phyloP scores from a whole-genome alignment of 2,113 vertebrate species.

The Aphyosemion australe region DNA sequence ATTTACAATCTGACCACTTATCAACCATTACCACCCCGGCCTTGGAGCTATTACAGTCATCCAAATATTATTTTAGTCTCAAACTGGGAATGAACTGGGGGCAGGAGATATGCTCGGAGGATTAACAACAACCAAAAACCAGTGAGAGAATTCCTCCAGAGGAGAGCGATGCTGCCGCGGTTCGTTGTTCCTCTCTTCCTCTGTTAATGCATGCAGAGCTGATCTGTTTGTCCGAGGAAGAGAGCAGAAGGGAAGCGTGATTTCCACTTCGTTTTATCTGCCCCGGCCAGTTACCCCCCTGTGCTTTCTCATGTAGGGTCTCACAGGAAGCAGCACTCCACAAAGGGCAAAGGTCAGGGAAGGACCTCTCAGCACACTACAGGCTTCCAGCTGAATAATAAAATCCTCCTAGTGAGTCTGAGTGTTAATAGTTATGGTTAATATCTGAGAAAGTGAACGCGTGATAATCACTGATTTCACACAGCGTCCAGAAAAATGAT shows the following conservation, averaged over 20 bases:
- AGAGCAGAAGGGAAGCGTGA: slow-evolving; percentile 73
- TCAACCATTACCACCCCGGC: slow-evolving; percentile 49
- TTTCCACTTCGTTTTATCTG: slow-evolving; percentile 80
- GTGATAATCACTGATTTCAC: neutral
- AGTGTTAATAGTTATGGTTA: no score
- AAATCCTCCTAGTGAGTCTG: no score
- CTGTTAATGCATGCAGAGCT: slow-evolving; percentile 68
- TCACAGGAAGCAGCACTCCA: slow-evolving; percentile 76
- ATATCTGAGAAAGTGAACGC: no score
- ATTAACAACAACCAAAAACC: slow-evolving; percentile 22
- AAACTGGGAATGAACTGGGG: slow-evolving; percentile 41
- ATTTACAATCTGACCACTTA: slow-evolving; percentile 61
- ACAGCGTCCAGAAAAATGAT: neutral
- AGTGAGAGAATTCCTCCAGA: slow-evolving; percentile 16
- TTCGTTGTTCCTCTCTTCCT: slow-evolving; percentile 68
- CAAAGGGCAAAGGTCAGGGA: slow-evolving; percentile 72
- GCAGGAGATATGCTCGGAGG: slow-evolving; percentile 32
- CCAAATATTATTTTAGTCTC: slow-evolving; percentile 61
- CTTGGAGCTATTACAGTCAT: slow-evolving; percentile 55
- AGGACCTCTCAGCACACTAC: slow-evolving; percentile 35
- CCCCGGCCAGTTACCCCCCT: slow-evolving; percentile 56
- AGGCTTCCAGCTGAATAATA: neutral
- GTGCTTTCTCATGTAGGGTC: slow-evolving; percentile 68
- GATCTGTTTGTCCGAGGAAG: slow-evolving; percentile 75
- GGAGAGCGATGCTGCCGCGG: slow-evolving; percentile 12